Conservation (phyloP, 2,888 invertebrate genomes). For the Chrysolina oricalcia region DNA sequence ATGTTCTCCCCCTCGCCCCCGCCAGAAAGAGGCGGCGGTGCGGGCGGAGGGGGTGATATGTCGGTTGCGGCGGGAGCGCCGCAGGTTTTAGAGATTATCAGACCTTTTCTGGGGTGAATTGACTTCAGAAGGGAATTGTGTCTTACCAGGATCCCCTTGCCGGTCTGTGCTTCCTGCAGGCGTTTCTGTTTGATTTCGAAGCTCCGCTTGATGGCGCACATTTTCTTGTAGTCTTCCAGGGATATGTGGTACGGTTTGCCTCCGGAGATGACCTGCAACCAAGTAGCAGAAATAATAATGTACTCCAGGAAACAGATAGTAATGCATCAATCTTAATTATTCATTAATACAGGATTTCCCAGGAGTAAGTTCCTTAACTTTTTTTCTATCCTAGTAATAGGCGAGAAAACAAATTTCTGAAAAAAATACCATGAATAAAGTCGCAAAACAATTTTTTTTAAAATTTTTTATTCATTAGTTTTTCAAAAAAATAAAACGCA, state of each 20-base stretch:
- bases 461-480: no score
- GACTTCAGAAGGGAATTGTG: constrained; percentile 63
- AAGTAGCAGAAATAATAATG: neutral
- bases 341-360: neutral
- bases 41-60: constrained; percentile 30
- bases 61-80: constrained; percentile 50
- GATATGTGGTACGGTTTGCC: constrained; percentile 88
- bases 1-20: constrained; percentile 63
- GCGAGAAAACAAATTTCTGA: no score
- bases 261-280: constrained; percentile 80
- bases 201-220: constrained; percentile 82
- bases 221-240: constrained; percentile 85
- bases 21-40: constrained; percentile 17
- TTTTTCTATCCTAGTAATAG: no score
- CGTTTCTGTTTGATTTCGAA: constrained; percentile 72
- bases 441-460: no score
- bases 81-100: constrained; percentile 65
- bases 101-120: constrained; percentile 62
- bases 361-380: no score
- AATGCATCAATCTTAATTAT: neutral
- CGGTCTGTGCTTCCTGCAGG: constrained; percentile 75
- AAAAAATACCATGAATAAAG: no score
- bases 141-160: constrained; percentile 51
- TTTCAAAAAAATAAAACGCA: no score
- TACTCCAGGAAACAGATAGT: neutral